These are phyloP conservation scores for Orchestia grillus DNA, from an alignment of 1,140 invertebrate species.

Conservation along the genomic window DNA sequence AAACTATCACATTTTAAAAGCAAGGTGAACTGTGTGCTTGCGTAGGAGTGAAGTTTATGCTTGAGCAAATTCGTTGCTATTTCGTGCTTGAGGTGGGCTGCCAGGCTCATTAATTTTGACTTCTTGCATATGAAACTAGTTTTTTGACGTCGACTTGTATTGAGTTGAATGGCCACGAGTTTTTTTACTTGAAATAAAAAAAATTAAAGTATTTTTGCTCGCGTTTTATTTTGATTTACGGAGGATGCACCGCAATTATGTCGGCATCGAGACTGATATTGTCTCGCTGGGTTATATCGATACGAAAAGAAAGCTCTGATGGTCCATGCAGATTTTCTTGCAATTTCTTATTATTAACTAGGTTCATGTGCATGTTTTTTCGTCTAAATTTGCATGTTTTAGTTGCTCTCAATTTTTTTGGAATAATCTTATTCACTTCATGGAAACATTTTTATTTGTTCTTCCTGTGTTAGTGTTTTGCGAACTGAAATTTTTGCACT, in stretches of 20 bases:
- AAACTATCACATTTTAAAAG: slow-evolving; percentile 2
- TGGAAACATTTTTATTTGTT: too few relatives aligned
- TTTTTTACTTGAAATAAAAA: neutral
- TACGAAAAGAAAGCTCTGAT: neutral
- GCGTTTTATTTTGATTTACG: neutral
- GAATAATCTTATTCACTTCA: neutral
- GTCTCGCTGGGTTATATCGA: neutral
- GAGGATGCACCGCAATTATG: neutral
- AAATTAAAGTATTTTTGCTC: neutral
- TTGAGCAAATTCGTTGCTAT: neutral
- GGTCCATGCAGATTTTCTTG: neutral
- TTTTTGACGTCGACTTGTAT: neutral
- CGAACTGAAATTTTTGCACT: too few relatives aligned
- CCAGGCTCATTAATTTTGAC: neutral
- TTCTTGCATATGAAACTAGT: neutral
- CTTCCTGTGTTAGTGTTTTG: too few relatives aligned
- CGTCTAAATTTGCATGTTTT: too few relatives aligned
- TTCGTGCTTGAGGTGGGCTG: neutral
- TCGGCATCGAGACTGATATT: neutral
- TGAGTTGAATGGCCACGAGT: neutral
- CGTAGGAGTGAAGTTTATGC: neutral
- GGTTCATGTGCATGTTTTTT: too few relatives aligned
- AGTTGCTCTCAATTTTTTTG: neutral
- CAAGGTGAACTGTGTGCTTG: neutral
- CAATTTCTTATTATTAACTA: too few relatives aligned